Evolutionary conservation across 2,113 vertebrate species (phyloP).

Genomic region (Prunella himalayana): DNA sequence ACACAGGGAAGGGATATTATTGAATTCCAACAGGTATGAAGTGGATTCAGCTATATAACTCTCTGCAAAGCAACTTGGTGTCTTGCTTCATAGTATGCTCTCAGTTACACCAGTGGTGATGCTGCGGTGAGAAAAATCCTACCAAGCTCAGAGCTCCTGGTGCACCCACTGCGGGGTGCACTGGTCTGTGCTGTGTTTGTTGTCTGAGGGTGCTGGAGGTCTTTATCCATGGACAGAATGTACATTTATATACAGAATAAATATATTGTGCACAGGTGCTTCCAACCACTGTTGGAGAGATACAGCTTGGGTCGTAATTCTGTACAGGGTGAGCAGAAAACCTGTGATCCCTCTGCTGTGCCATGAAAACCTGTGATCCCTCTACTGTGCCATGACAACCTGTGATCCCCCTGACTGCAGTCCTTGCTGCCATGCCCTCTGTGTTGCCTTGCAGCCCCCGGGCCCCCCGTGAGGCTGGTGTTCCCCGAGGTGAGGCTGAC

Average conservation of each 20-base stretch:
- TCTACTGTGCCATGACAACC: no score
- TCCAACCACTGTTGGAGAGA: fast-evolving
- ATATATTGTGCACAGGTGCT: fast-evolving
- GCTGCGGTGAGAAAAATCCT: neutral
- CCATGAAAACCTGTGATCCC: neutral
- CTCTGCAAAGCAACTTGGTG: neutral
- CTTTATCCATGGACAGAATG: neutral
- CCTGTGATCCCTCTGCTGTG: neutral
- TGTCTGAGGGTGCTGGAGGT: neutral
- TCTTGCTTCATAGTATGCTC: neutral
- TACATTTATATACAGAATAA: neutral
- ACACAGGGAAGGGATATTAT: neutral
- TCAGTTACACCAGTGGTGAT: neutral
- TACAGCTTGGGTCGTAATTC: neutral
- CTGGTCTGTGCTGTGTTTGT: neutral
- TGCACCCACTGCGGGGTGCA: neutral
- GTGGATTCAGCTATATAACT: neutral
- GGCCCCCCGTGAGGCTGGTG: conserved; percentile 85
- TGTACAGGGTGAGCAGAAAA: neutral
- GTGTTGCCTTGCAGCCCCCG: conserved; percentile 77
- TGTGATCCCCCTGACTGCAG: no score
- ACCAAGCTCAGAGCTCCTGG: neutral
- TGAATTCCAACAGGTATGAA: neutral
- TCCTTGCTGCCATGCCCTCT: neutral
- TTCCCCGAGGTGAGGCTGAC: conserved; percentile 91